Evolutionary conservation across 2,113 vertebrate genomes (phyloP), one percentile per base, ranked within the genome.

Genomic region (Laterallus jamaicensis): DNA sequence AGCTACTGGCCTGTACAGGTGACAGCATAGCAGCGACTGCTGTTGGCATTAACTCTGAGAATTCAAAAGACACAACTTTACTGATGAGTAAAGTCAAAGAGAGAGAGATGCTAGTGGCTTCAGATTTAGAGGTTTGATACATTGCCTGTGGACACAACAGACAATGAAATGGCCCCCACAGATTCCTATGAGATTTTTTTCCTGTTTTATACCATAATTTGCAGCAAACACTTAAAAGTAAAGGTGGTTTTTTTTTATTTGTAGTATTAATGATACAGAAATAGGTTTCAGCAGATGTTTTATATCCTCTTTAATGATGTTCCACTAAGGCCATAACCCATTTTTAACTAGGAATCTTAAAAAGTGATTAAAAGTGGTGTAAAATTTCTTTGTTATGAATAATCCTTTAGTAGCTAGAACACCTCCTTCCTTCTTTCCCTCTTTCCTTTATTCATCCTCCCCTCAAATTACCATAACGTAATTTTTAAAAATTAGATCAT

Each of bases 401-500:
- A 90, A 89, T 10, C 5, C 24, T 62, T 52, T 66, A 7, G 25
- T 82, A 90, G 25, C 82, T 84, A 82, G 9, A 74, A 91, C 4
- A n/a, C 11, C 4, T 54, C 18, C 29, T 69, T 54, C n/a, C 11
- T 76, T 74, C 15, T 66, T 82, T 55, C 19, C 7, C 6, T 70
- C 31, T 7, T 84, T 70, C 17, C 6, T 86, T 87, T 68, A 71
- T 78, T 76, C 22, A 39, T 63, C 14, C 64, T 31, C 42, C 9
- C 15, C 26, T 56, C 14, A 58, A 64, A 59, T 50, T 35, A 69
- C 31, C 20, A 55, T 86, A 97, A 96, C 94, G 15, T 31, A 69
- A 86, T 90, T 81, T 95, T 88, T 84, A 47, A 32, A 37, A 90
- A 97, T 97, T 90, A 96, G 77, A 91, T 97, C 75, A 96, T 82